Evolutionary conservation across 30 jellyfish, hydroid and myxozoan genomes (phyloP).

Genomic region (Chrysaora quinquecirrha): DNA sequence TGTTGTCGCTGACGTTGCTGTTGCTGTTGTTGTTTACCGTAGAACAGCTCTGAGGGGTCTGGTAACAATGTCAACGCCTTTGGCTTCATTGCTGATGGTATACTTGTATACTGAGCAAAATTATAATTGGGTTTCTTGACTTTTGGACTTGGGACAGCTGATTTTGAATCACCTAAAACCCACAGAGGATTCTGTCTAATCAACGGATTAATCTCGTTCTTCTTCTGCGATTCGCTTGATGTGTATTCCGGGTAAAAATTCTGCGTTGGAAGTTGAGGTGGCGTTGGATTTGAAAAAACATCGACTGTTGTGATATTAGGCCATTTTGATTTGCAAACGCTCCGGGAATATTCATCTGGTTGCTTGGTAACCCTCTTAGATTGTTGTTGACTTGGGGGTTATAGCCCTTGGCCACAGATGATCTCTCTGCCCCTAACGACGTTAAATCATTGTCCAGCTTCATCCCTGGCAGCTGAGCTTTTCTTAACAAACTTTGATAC

Average conservation of each 20-base stretch:
- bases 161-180: conserved; percentile 33
- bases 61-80: neutral
- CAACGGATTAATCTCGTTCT: neutral
- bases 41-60: neutral
- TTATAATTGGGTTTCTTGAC: neutral
- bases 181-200: conserved; percentile 13
- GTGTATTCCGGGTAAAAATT: conserved; percentile 23
- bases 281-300: neutral
- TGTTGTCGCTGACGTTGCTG: neutral
- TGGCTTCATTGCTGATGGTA: neutral
- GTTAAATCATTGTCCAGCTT: no score
- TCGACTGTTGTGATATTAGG: no score
- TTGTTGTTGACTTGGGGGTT: no score
- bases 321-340: neutral
- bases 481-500: conserved; percentile 35
- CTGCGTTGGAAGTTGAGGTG: neutral
- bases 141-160: conserved; percentile 40
- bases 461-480: neutral
- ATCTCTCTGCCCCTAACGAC: no score
- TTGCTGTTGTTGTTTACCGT: conserved; percentile 2
- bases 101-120: conserved; percentile 1
- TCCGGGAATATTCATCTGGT: neutral
- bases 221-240: conserved; percentile 30
- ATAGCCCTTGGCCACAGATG: no score
- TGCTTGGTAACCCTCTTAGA: no score